These are phyloP conservation scores for Ciconia nigra DNA, from an alignment of 2,797 vertebrate species.

Conservation along the genomic window DNA sequence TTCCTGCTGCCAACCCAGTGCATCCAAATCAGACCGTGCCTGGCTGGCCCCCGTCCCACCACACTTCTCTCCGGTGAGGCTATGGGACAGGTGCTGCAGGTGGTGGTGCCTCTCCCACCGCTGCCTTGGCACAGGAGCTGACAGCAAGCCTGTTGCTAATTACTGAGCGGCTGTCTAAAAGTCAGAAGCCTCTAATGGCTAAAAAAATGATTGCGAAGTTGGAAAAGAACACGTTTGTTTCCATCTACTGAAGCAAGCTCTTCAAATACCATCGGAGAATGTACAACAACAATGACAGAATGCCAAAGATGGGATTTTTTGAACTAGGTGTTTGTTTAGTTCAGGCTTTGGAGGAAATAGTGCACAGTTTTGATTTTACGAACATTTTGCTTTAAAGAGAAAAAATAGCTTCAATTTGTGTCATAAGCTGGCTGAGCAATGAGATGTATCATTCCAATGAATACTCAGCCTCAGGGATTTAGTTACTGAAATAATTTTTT, in stretches of 20 bases:
- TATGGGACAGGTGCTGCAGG: neutral
- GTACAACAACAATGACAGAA: neutral
- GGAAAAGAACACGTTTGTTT: neutral
- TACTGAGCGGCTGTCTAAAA: neutral
- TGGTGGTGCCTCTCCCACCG: neutral
- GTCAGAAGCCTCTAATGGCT: neutral
- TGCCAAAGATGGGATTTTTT: neutral
- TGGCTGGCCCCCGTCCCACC: neutral
- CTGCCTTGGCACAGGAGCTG: neutral
- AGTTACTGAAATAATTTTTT: neutral
- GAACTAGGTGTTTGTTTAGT: neutral
- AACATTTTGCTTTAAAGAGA: neutral
- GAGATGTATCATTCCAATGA: neutral
- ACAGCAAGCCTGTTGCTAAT: neutral
- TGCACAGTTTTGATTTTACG: neutral
- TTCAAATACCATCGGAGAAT: neutral
- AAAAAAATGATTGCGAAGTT: neutral
- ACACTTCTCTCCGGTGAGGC: neutral
- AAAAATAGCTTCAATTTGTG: neutral
- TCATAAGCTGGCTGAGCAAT: neutral
- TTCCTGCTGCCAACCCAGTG: neutral
- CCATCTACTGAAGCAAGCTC: neutral
- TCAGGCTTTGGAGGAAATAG: neutral
- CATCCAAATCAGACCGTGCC: rapidly evolving
- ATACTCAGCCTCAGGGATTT: neutral